These are phyloP conservation scores for Cyprinella venusta DNA, from an alignment of 2,797 vertebrate genomes.

Conservation along the genomic window DNA sequence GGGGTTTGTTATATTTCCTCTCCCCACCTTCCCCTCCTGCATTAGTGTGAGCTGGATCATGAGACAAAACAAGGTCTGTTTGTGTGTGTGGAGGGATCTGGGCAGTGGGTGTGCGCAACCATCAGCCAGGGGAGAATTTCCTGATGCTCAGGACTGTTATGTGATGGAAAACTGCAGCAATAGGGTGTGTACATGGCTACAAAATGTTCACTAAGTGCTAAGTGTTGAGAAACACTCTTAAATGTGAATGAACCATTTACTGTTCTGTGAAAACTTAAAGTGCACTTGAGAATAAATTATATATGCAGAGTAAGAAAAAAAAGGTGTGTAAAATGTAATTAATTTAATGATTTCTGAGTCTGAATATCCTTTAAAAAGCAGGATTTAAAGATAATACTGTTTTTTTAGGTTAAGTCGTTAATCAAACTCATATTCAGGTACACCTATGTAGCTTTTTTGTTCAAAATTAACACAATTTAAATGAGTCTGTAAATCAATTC, in stretches of 20 bases:
- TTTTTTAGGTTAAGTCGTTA: too few species aligned
- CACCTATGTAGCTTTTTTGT: too few species aligned
- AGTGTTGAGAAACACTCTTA: not conserved
- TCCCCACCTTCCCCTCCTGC: not conserved
- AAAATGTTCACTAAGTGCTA: not conserved
- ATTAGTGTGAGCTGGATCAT: conserved; percentile 34
- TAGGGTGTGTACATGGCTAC: not conserved
- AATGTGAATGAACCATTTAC: not conserved
- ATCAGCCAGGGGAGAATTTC: conserved; percentile 27
- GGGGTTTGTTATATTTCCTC: conserved; percentile 47
- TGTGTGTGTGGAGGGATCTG: conserved; percentile 35
- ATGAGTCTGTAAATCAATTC: too few species aligned
- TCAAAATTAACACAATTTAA: too few species aligned
- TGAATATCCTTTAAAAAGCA: too few species aligned
- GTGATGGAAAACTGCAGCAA: conserved; percentile 31
- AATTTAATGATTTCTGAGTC: too few species aligned
- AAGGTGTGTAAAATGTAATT: too few species aligned
- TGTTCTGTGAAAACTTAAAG: not conserved
- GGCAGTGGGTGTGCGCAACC: conserved; percentile 26
- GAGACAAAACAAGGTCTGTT: conserved; percentile 69
- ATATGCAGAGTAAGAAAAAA: too few species aligned
- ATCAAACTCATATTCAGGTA: too few species aligned
- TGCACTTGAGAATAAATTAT: too few species aligned
- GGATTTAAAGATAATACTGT: too few species aligned
- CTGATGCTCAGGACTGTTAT: not conserved